Percentiles rank a stretch among this genome's conserved stretches.
Evolutionary conservation across 2,113 vertebrate genomes (phyloP).

Genomic region (Lathamus discolor): DNA sequence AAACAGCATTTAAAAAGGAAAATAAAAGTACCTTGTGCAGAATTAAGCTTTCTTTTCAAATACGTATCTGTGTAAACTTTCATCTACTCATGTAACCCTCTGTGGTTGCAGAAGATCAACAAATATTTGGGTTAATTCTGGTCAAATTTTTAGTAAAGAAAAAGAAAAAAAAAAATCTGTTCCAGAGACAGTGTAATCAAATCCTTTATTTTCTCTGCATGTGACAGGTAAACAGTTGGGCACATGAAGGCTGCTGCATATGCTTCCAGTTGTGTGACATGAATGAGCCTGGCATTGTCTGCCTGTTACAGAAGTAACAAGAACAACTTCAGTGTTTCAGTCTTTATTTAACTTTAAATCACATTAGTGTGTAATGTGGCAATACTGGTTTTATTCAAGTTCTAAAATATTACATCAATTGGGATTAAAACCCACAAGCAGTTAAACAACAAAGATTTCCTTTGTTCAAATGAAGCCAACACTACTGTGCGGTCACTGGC

Average conservation of each 20-base stretch:
- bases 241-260: not conserved
- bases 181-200: not conserved
- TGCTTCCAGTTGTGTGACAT: accelerated
- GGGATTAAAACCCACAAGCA: conserved; percentile 17
- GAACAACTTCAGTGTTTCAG: not conserved
- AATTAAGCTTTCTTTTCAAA: not conserved
- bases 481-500: not conserved
- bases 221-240: not conserved
- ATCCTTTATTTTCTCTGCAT: not conserved
- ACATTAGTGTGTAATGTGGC: not conserved
- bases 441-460: conserved; percentile 49
- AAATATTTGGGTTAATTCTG: not conserved
- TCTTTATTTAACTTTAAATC: conserved; percentile 3
- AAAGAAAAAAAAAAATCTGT: not conserved
- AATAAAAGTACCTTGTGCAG: not conserved
- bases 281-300: not conserved
- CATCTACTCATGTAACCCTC: not conserved
- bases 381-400: not conserved
- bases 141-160: not conserved
- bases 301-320: not conserved
- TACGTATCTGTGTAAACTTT: not conserved
- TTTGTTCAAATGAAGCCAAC: conserved; percentile 39
- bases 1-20: not conserved
- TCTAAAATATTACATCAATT: not conserved
- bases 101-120: not conserved